A percentile compares a stretch with the other conserved stretches of the same genome.
phyloP scores from a whole-genome alignment of 2,113 vertebrate genomes.

The Cygnus buccinator region DNA sequence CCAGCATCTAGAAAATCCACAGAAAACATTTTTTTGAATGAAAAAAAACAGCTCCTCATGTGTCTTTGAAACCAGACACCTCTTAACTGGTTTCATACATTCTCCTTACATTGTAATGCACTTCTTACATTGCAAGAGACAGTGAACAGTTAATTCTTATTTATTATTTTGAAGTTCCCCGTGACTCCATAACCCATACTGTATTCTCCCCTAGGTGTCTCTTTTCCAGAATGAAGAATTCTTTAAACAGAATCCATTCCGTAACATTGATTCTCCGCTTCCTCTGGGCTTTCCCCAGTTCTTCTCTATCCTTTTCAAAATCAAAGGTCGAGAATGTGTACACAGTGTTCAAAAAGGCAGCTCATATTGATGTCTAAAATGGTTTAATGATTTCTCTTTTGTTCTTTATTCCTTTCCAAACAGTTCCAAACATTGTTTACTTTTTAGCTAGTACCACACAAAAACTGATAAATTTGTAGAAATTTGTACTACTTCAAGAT shows the following conservation, averaged over 20 bases:
- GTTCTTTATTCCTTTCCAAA: neutral
- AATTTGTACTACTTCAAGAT: neutral
- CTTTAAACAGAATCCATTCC: neutral
- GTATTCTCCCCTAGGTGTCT: fast-evolving
- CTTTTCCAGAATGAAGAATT: neutral
- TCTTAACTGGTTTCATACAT: neutral
- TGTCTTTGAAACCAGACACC: fast-evolving
- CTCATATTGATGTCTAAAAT: neutral
- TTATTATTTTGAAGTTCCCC: neutral
- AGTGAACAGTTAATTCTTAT: neutral
- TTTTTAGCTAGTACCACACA: neutral
- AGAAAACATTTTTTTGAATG: neutral
- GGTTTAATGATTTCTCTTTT: neutral
- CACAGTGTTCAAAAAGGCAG: neutral
- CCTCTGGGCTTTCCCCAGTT: neutral
- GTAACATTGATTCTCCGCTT: neutral
- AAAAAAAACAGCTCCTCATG: neutral
- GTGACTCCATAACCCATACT: neutral
- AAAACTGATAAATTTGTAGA: neutral
- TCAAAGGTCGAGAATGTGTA: neutral
- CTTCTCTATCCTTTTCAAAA: neutral
- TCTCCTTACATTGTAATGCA: neutral
- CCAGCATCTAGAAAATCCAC: neutral
- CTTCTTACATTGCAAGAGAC: neutral
- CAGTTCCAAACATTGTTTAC: neutral